Evolutionary conservation across 2,888 invertebrate species (phyloP).

Genomic region (Apodemia zela): DNA sequence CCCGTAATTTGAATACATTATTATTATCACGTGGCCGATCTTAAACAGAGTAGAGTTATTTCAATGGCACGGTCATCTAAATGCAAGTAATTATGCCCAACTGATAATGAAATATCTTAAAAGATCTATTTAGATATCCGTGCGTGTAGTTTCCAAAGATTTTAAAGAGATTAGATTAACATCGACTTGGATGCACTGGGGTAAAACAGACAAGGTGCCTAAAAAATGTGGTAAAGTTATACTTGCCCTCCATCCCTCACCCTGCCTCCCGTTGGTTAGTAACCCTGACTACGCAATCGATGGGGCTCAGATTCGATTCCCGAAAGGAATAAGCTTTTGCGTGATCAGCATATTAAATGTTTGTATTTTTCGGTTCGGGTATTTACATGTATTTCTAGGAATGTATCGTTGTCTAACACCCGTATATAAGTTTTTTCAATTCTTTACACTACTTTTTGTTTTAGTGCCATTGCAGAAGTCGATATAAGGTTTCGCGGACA

Average conservation of each 20-base stretch:
- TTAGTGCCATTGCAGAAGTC: too few species aligned
- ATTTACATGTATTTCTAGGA: too few species aligned
- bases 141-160: conserved; percentile 51
- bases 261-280: too few species aligned
- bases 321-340: too few species aligned
- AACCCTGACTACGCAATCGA: too few species aligned
- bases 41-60: conserved; percentile 42
- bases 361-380: too few species aligned
- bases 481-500: too few species aligned
- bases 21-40: conserved; percentile 31
- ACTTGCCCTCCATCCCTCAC: neutral
- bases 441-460: too few species aligned
- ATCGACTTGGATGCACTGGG: conserved; percentile 42
- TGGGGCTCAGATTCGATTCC: too few species aligned
- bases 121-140: conserved; percentile 51
- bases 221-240: neutral
- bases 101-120: conserved; percentile 42
- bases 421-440: too few species aligned
- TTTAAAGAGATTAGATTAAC: conserved; percentile 48
- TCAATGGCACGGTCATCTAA: conserved; percentile 39
- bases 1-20: conserved; percentile 35
- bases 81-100: conserved; percentile 42
- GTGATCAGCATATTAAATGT: too few species aligned
- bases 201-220: conserved; percentile 12
- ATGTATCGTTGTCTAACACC: too few species aligned